Conservation (phyloP, 2,797 vertebrate genomes). For the Antennarius maculatus region DNA sequence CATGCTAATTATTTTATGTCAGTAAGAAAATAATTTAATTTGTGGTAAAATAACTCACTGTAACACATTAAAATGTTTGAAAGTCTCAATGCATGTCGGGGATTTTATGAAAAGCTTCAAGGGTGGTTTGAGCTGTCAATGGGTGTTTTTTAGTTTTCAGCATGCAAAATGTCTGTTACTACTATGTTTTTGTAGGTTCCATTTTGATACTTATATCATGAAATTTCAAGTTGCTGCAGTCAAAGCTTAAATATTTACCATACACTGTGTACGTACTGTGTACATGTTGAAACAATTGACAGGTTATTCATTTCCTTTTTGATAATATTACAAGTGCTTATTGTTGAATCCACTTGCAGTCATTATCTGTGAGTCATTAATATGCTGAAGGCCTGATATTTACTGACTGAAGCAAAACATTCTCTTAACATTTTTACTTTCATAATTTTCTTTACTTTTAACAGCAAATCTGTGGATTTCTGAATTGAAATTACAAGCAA, state of each 20-base stretch:
- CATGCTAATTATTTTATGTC: constrained; percentile 8
- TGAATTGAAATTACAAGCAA: constrained; percentile 30
- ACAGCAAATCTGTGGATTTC: constrained; percentile 35
- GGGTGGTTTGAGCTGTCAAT: background rate
- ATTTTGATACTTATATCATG: background rate
- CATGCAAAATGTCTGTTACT: background rate
- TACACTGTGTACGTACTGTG: too few relatives aligned
- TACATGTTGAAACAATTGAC: background rate
- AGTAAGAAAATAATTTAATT: constrained; percentile 4
- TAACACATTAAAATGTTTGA: constrained; percentile 20
- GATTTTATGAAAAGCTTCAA: constrained; percentile 11
- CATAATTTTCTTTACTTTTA: constrained; percentile 6
- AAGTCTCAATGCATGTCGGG: background rate
- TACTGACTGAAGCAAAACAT: constrained; percentile 12
- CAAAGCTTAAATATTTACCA: too few relatives aligned
- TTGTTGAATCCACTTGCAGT: constrained; percentile 32
- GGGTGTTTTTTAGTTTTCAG: constrained; percentile 7
- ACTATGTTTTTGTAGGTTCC: constrained; percentile 2
- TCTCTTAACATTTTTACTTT: constrained; percentile 22
- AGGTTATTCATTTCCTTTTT: constrained; percentile 7
- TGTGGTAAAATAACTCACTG: background rate
- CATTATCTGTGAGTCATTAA: constrained; percentile 6
- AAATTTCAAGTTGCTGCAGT: too few relatives aligned
- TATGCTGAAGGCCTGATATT: background rate
- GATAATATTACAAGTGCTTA: constrained; percentile 8